A percentile compares a stretch with the other conserved stretches of the same genome.
phyloP scores from a whole-genome alignment of 2,797 vertebrate genomes.

The Parauchenoglanis ngamensis region DNA sequence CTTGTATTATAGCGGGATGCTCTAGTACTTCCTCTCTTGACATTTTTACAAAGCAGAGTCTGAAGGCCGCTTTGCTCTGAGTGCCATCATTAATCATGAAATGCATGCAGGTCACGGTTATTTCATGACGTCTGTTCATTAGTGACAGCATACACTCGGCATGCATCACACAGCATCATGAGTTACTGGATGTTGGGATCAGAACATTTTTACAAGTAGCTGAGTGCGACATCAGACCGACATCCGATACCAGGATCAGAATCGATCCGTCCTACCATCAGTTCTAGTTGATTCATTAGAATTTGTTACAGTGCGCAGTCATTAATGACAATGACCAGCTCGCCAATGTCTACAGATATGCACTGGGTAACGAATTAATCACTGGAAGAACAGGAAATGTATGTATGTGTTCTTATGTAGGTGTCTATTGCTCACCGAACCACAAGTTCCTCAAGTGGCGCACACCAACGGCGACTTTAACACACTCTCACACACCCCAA shows the following conservation, averaged over 20 bases:
- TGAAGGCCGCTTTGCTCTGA: not conserved
- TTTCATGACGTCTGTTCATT: not conserved
- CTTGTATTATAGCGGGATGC: no score
- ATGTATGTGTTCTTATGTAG: not conserved
- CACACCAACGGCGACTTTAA: not conserved
- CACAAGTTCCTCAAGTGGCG: constrained; percentile 3
- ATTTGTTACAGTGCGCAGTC: not conserved
- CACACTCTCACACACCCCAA: not conserved
- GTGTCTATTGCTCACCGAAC: constrained; percentile 18
- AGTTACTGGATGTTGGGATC: not conserved
- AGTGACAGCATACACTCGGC: not conserved
- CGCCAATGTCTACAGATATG: not conserved
- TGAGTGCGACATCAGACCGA: not conserved
- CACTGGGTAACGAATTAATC: not conserved
- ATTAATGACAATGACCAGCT: no score
- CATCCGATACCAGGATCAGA: not conserved
- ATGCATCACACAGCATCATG: not conserved
- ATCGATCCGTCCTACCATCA: no score
- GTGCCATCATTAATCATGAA: not conserved
- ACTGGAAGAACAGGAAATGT: constrained; percentile 4
- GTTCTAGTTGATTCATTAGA: not conserved
- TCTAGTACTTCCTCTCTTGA: no score
- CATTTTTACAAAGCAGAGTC: not conserved
- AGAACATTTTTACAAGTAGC: not conserved
- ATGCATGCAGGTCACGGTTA: not conserved